Conservation (phyloP, 2,797 vertebrate species). For the Glossophaga mutica region DNA sequence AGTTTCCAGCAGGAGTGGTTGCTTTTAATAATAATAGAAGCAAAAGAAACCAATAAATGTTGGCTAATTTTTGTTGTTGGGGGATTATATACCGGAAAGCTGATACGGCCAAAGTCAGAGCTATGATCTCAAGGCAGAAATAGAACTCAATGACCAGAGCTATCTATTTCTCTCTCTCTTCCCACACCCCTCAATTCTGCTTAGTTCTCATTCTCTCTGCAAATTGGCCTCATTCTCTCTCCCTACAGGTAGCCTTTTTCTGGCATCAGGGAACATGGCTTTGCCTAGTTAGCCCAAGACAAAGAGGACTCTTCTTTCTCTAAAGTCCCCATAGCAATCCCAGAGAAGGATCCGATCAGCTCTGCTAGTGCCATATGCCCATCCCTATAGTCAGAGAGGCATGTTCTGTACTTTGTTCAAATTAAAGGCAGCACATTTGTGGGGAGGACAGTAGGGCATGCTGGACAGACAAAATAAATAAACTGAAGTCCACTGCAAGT, state of each 20-base stretch:
- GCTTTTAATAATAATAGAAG: background rate
- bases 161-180: background rate
- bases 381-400: background rate
- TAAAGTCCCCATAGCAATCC: background rate
- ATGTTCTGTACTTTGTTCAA: background rate
- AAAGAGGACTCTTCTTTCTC: background rate
- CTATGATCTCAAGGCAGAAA: background rate
- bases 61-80: background rate
- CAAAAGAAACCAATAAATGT: background rate
- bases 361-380: background rate
- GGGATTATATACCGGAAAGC: background rate
- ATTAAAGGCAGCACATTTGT: background rate
- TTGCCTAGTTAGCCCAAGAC: background rate
- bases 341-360: background rate
- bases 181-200: background rate
- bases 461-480: background rate
- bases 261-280: background rate
- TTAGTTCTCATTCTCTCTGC: background rate
- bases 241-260: background rate
- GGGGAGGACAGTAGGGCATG: background rate
- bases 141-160: background rate
- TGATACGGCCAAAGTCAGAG: background rate
- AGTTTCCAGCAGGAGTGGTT: background rate
- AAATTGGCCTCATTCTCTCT: background rate
- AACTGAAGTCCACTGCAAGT: background rate